Conservation (phyloP, 2,888 invertebrate genomes). For the Perithous albicinctus region DNA sequence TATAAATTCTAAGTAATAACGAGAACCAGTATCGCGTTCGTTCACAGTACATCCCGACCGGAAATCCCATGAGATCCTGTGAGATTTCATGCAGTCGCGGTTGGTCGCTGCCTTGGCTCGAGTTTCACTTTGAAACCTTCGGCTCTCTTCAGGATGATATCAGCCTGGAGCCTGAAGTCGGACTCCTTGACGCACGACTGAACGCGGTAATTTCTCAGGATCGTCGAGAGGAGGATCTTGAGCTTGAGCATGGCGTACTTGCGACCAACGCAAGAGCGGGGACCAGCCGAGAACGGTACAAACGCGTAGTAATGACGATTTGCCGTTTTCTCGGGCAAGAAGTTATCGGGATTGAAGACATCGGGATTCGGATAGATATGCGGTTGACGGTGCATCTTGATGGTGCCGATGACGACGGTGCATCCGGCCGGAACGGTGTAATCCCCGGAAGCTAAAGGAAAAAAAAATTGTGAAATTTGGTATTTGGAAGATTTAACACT, state of each 20-base stretch:
- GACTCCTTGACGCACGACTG: slow-evolving; percentile 88
- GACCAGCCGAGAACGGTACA: slow-evolving; percentile 93
- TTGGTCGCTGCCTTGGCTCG: slow-evolving; percentile 77
- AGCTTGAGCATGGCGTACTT: slow-evolving; percentile 93
- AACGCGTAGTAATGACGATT: slow-evolving; percentile 92
- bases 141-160: slow-evolving; percentile 90
- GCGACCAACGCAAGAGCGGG: slow-evolving; percentile 92
- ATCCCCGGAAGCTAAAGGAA: slow-evolving; percentile 86
- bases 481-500: neutral
- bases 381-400: slow-evolving; percentile 89
- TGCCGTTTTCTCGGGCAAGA: slow-evolving; percentile 90
- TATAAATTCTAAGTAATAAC: neutral
- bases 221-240: slow-evolving; percentile 90
- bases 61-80: slow-evolving; percentile 34
- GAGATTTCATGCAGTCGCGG: slow-evolving; percentile 70
- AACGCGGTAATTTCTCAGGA: slow-evolving; percentile 89
- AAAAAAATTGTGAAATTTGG: neutral
- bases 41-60: slow-evolving; percentile 27
- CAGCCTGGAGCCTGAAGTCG: slow-evolving; percentile 89
- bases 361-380: slow-evolving; percentile 90
- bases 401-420: slow-evolving; percentile 89
- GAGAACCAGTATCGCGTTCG: neutral
- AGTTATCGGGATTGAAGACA: slow-evolving; percentile 92
- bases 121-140: slow-evolving; percentile 88
- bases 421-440: slow-evolving; percentile 89